Evolutionary conservation across 2,888 invertebrate genomes (phyloP).

Genomic region (Caenorhabditis sp.): DNA sequence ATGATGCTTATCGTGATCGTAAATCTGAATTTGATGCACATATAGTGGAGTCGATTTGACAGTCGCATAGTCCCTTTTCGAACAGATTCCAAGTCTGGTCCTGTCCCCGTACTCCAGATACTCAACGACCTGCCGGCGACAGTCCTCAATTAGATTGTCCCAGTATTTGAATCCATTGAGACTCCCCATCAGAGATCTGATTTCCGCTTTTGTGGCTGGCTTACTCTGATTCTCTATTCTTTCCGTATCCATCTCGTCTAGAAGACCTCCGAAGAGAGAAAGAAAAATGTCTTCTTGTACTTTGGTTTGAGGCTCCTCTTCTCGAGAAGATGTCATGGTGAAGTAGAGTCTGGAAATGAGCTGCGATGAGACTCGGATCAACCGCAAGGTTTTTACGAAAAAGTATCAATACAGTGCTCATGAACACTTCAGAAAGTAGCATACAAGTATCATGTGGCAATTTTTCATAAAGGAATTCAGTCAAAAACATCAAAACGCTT

Average conservation of each 20-base stretch:
- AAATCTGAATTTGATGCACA: neutral
- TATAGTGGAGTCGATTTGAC: neutral
- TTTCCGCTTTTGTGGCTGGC: neutral
- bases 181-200: neutral
- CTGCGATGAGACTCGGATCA: too few relatives aligned
- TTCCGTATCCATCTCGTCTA: neutral
- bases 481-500: too few relatives aligned
- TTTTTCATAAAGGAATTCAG: too few relatives aligned
- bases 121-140: neutral
- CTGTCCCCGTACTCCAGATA: constrained; percentile 2
- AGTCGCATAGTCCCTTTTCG: neutral
- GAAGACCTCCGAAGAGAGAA: neutral
- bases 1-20: neutral
- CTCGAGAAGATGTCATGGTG: too few relatives aligned
- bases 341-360: too few relatives aligned
- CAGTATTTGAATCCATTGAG: neutral
- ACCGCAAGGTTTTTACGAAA: too few relatives aligned
- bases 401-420: too few relatives aligned
- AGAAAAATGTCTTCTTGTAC: too few relatives aligned
- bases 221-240: too few relatives aligned
- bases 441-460: too few relatives aligned
- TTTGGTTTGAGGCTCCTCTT: too few relatives aligned
- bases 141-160: neutral
- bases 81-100: constrained; percentile 14
- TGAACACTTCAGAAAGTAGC: too few relatives aligned